phyloP scores from a whole-genome alignment of 2,797 vertebrate genomes.

The Austrolebias charrua region DNA sequence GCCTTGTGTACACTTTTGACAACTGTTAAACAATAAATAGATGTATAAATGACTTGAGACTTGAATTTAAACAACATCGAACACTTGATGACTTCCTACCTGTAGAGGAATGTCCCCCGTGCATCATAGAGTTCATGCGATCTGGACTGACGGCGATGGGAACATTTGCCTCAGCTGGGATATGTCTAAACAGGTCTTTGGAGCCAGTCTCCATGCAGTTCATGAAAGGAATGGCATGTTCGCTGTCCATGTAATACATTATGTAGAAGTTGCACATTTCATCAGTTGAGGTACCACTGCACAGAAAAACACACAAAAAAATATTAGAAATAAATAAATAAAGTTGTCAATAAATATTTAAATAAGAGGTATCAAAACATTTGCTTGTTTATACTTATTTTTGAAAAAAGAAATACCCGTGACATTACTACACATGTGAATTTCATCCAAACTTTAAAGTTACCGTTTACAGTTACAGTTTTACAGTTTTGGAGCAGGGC shows the following conservation, averaged over 20 bases:
- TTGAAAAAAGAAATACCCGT: too few species aligned
- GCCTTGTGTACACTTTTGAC: too few species aligned
- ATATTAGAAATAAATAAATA: neutral
- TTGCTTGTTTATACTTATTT: too few species aligned
- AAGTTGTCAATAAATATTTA: too few species aligned
- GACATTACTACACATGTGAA: too few species aligned
- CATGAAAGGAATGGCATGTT: slow-evolving; percentile 87
- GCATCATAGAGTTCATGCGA: slow-evolving; percentile 83
- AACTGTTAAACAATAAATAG: neutral
- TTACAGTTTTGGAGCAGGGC: too few species aligned
- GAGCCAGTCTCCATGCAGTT: slow-evolving; percentile 86
- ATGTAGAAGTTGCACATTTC: slow-evolving; percentile 99
- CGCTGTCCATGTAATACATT: slow-evolving; percentile 98
- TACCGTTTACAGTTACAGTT: too few species aligned
- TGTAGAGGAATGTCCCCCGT: slow-evolving; percentile 55
- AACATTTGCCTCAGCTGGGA: slow-evolving; percentile 88
- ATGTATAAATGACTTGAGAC: neutral
- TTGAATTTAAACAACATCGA: neutral
- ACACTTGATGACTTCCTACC: slow-evolving; percentile 27
- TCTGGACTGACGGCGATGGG: slow-evolving; percentile 83
- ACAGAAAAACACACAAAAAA: slow-evolving; percentile 15
- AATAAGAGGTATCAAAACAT: too few species aligned
- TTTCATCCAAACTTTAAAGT: too few species aligned
- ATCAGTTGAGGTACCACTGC: slow-evolving; percentile 89
- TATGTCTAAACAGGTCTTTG: slow-evolving; percentile 83